Evolutionary conservation across 2,113 vertebrate species (phyloP).

Genomic region (Bubo bubo): DNA sequence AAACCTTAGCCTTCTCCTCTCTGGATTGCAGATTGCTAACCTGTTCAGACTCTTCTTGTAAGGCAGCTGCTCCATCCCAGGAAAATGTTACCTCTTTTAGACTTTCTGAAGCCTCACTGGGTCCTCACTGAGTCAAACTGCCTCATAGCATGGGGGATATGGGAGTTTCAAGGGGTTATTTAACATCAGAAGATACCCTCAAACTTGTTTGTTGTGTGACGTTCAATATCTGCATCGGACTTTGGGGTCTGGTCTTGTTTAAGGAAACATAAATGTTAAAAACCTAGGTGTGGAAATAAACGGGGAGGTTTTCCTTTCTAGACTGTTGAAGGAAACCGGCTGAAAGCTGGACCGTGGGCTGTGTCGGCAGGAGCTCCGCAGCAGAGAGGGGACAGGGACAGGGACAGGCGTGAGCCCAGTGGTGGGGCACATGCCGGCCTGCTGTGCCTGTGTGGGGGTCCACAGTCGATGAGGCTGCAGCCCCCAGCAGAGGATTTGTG

Average conservation of each 20-base stretch:
- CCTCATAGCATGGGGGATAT: neutral
- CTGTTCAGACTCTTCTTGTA: neutral
- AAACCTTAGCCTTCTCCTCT: neutral
- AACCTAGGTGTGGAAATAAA: neutral
- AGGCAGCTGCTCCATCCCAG: neutral
- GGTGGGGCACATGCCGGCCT: neutral
- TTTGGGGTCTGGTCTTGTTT: neutral
- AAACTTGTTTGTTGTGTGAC: neutral
- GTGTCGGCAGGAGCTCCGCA: neutral
- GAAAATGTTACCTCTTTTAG: neutral
- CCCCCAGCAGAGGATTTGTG: neutral
- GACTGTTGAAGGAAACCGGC: neutral
- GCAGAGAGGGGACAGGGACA: neutral
- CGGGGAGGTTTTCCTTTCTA: neutral
- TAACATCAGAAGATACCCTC: neutral
- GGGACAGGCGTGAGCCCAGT: too few species aligned
- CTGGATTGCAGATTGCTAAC: neutral
- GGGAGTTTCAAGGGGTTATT: neutral
- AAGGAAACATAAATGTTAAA: neutral
- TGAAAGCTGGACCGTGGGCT: neutral
- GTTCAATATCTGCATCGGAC: neutral
- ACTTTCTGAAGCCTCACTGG: neutral
- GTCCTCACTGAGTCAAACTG: neutral
- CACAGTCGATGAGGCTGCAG: neutral
- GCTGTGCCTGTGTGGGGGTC: neutral